A percentile compares a stretch with the other conserved stretches of the same genome.
These are phyloP conservation scores for Dasyprocta punctata DNA, from an alignment of 2,113 vertebrate genomes.

Conservation along the genomic window DNA sequence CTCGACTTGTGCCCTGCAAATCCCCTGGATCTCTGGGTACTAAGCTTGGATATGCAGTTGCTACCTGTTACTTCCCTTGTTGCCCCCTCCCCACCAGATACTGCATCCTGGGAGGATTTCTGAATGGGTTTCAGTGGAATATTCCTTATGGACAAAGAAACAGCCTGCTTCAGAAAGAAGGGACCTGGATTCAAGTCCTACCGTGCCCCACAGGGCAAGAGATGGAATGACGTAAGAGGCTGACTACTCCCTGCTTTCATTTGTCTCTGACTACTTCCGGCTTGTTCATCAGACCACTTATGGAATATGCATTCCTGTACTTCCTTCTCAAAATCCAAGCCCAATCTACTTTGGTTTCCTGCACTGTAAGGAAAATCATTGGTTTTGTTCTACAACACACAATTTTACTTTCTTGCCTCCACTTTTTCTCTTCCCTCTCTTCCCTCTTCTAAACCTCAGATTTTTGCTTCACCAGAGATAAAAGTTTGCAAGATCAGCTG, in stretches of 20 bases:
- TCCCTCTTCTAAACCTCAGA: neutral
- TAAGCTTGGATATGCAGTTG: neutral
- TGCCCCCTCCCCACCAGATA: neutral
- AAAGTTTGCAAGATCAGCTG: neutral
- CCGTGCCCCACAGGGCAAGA: neutral
- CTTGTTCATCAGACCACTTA: neutral
- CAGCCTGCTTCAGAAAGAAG: neutral
- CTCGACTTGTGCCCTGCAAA: neutral
- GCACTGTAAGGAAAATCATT: neutral
- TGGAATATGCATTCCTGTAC: neutral
- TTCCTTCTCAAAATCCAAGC: neutral
- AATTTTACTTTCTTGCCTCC: neutral
- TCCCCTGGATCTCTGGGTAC: neutral
- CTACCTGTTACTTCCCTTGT: neutral
- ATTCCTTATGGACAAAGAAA: neutral
- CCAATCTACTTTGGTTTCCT: neutral
- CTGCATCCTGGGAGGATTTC: neutral
- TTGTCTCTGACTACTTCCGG: neutral
- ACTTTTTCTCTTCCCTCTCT: neutral
- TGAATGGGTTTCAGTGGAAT: neutral
- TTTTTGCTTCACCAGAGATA: slow-evolving; percentile 11
- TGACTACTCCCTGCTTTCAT: neutral
- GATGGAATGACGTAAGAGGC: neutral
- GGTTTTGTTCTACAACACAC: neutral
- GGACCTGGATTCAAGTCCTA: slow-evolving; percentile 13